phyloP scores from a whole-genome alignment of 2,888 invertebrate genomes.

The Ophioninae sp. region DNA sequence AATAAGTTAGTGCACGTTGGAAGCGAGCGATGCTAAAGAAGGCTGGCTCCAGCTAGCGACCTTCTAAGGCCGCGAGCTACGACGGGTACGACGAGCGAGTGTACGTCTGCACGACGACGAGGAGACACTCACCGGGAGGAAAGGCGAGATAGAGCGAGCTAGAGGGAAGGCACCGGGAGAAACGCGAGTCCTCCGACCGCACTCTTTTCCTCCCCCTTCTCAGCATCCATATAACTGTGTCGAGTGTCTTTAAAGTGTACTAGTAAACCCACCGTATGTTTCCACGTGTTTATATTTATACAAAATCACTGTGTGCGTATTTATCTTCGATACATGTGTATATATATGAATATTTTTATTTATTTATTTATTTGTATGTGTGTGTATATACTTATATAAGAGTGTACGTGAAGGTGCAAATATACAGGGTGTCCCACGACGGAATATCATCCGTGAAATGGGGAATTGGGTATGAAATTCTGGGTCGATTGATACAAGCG shows the following conservation, averaged over 20 bases:
- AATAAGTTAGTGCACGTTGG: constrained; percentile 66
- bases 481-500: too few relatives aligned
- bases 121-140: constrained; percentile 45
- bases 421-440: too few relatives aligned
- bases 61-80: constrained; percentile 75
- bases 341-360: neutral
- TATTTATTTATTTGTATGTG: too few relatives aligned
- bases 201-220: constrained; percentile 52
- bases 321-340: neutral
- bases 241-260: constrained; percentile 9
- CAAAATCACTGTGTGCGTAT: neutral
- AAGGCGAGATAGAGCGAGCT: constrained; percentile 44
- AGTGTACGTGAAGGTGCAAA: too few relatives aligned
- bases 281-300: neutral
- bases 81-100: constrained; percentile 41
- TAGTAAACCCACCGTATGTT: constrained; percentile 36
- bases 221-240: constrained; percentile 47
- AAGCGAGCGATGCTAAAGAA: constrained; percentile 76
- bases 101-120: constrained; percentile 23
- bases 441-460: too few relatives aligned
- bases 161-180: constrained; percentile 53
- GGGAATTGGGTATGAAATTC: too few relatives aligned
- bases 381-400: too few relatives aligned
- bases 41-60: constrained; percentile 78
- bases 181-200: constrained; percentile 47